phyloP scores from a whole-genome alignment of 2,113 vertebrate genomes.

The Sander lucioperca region DNA sequence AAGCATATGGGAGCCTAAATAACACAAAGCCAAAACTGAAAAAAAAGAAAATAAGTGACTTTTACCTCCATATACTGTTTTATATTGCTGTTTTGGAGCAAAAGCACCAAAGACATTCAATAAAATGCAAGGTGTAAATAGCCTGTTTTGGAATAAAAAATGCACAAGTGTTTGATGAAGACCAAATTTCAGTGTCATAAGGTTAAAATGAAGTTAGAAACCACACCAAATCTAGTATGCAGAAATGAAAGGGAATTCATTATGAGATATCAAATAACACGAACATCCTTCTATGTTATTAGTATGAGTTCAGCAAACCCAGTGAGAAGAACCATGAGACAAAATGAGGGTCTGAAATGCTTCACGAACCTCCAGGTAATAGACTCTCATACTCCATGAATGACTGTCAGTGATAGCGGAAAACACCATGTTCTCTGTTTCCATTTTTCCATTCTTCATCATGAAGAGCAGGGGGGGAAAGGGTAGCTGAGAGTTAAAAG shows the following conservation, averaged over 20 bases:
- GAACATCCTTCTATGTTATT: conserved; percentile 21
- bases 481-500: conserved; percentile 11
- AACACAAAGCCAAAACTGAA: not conserved
- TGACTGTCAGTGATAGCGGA: conserved; percentile 54
- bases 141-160: not conserved
- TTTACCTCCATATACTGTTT: not conserved
- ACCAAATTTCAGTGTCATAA: not conserved
- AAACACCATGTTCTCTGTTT: conserved; percentile 48
- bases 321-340: conserved; percentile 19
- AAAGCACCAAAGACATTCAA: not conserved
- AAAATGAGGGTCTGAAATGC: conserved; percentile 59
- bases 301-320: conserved; percentile 32
- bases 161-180: not conserved
- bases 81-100: not conserved
- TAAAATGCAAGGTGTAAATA: not conserved
- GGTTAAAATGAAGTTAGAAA: not conserved
- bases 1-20: not conserved
- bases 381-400: conserved; percentile 55
- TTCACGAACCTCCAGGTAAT: conserved; percentile 56
- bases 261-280: conserved; percentile 23
- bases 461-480: conserved; percentile 6
- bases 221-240: not conserved
- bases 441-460: conserved; percentile 60
- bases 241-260: conserved; percentile 6
- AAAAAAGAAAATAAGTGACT: not conserved